Evolutionary conservation across 1,140 invertebrate species (phyloP).

Genomic region (Saxidomus purpurata): DNA sequence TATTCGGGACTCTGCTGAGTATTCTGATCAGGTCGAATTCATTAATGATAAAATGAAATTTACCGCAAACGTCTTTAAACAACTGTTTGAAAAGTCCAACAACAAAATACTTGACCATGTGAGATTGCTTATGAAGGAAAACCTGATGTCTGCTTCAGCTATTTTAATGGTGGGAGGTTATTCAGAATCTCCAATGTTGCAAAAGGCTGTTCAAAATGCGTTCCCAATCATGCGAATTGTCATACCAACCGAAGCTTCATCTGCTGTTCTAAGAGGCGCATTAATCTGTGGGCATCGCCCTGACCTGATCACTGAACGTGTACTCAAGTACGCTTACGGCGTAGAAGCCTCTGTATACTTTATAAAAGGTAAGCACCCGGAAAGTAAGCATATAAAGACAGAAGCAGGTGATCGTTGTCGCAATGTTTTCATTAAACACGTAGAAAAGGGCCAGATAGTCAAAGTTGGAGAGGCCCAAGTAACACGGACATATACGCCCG

Average conservation of each 20-base stretch:
- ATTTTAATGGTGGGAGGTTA: background rate
- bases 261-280: conserved; percentile 3
- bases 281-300: conserved; percentile 7
- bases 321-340: conserved; percentile 13
- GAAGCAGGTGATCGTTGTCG: background rate
- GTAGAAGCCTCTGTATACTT: background rate
- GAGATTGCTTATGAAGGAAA: background rate
- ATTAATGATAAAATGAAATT: background rate
- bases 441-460: background rate
- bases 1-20: background rate
- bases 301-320: background rate
- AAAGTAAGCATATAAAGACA: background rate
- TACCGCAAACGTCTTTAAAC: background rate
- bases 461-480: background rate
- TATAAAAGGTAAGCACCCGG: background rate
- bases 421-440: background rate
- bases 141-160: background rate
- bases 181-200: conserved; percentile 12
- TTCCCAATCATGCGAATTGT: background rate
- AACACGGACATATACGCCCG: background rate
- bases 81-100: background rate
- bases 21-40: background rate
- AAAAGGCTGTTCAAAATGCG: background rate
- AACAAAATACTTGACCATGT: background rate
- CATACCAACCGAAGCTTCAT: background rate